These are phyloP conservation scores for Nyctibius grandis DNA, from an alignment of 2,797 vertebrate genomes.

Conservation along the genomic window DNA sequence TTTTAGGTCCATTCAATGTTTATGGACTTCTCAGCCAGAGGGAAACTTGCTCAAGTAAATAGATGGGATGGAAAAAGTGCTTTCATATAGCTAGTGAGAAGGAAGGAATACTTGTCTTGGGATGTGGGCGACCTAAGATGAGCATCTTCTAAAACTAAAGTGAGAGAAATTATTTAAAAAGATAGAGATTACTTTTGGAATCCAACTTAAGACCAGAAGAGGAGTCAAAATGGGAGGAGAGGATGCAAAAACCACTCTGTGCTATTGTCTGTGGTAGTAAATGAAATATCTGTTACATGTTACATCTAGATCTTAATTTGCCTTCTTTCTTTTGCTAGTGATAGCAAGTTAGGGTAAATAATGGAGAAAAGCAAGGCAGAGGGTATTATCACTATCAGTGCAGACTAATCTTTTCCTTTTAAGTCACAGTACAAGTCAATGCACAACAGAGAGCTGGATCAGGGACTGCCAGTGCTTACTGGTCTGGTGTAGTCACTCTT, in stretches of 20 bases:
- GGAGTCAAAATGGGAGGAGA: not conserved
- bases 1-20: not conserved
- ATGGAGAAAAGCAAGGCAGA: not conserved
- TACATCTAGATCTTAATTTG: not conserved
- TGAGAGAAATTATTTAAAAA: not conserved
- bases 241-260: fast-evolving
- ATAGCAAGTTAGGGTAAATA: not conserved
- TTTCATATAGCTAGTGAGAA: not conserved
- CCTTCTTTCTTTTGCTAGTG: not conserved
- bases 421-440: not conserved
- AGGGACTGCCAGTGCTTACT: not conserved
- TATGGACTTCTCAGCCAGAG: not conserved
- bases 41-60: not conserved
- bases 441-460: not conserved
- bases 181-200: not conserved
- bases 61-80: not conserved
- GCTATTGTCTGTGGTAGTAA: not conserved
- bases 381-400: not conserved
- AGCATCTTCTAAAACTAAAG: not conserved
- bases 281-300: not conserved
- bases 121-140: not conserved
- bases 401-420: not conserved
- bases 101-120: not conserved
- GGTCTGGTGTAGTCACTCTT: not conserved
- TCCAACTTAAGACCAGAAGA: not conserved